A percentile compares a stretch with the other conserved stretches of the same genome.
Evolutionary conservation across 2,797 vertebrate genomes (phyloP).

Genomic region (Ambastaia sidthimunki): DNA sequence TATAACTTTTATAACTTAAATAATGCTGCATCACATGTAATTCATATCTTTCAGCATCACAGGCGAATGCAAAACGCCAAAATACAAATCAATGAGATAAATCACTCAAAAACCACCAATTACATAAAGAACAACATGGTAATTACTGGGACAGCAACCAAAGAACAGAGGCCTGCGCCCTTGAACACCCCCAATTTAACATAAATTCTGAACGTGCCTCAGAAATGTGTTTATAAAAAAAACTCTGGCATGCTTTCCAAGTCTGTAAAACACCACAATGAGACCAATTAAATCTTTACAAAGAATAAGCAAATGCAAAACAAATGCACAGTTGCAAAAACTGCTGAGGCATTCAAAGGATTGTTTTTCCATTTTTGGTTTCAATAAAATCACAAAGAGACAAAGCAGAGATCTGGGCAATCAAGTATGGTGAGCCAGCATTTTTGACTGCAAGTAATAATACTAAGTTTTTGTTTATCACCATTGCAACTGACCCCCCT

Average conservation of each 20-base stretch:
- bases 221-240: slow-evolving; percentile 65
- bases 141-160: slow-evolving; percentile 65
- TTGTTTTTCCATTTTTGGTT: slow-evolving; percentile 79
- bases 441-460: slow-evolving; percentile 67
- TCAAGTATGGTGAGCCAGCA: slow-evolving; percentile 72
- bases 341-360: slow-evolving; percentile 54
- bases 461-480: slow-evolving; percentile 64
- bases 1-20: too few species aligned
- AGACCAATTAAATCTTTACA: slow-evolving; percentile 69
- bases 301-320: slow-evolving; percentile 63
- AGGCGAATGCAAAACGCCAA: slow-evolving; percentile 57
- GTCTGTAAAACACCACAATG: slow-evolving; percentile 65
- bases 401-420: slow-evolving; percentile 61
- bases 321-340: slow-evolving; percentile 53
- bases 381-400: slow-evolving; percentile 64
- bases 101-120: slow-evolving; percentile 63
- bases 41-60: slow-evolving; percentile 25
- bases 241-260: slow-evolving; percentile 55
- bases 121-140: slow-evolving; percentile 64
- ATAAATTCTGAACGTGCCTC: slow-evolving; percentile 61
- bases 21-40: slow-evolving; percentile 46
- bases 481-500: slow-evolving; percentile 64
- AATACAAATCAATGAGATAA: slow-evolving; percentile 61
- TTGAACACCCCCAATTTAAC: slow-evolving; percentile 57
- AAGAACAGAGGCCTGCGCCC: slow-evolving; percentile 59